Percentiles rank a stretch among this genome's conserved stretches.
Evolutionary conservation across 2,113 vertebrate species (phyloP).

Genomic region (Protomyctophum bolini): DNA sequence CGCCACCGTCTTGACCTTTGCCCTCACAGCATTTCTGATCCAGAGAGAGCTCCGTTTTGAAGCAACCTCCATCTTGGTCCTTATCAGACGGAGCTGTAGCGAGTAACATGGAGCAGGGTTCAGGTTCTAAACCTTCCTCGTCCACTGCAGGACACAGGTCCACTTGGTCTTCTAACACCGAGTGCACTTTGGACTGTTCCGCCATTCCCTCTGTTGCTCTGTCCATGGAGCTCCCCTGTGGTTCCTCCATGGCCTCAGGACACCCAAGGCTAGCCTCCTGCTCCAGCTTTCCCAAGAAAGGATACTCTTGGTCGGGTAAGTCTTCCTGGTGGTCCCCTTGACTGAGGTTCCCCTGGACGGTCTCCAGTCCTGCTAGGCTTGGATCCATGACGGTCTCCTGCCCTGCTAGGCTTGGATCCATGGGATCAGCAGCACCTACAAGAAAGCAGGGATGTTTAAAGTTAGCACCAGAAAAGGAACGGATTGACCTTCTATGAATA

Average conservation of each 20-base stretch:
- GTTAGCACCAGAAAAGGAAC: too few relatives aligned
- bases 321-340: conserved; percentile 8
- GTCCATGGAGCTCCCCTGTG: conserved; percentile 27
- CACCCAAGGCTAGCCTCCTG: conserved; percentile 34
- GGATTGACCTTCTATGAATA: too few relatives aligned
- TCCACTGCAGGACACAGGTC: conserved; percentile 50
- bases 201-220: background rate
- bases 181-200: background rate
- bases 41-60: background rate
- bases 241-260: conserved; percentile 48
- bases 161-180: conserved; percentile 40
- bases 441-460: background rate
- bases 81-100: conserved; percentile 22
- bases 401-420: conserved; percentile 3
- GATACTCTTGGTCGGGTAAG: conserved; percentile 4
- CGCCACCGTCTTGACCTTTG: conserved; percentile 5
- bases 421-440: conserved; percentile 13
- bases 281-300: conserved; percentile 48
- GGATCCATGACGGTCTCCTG: conserved; percentile 45
- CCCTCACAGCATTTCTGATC: conserved; percentile 8
- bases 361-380: conserved; percentile 20
- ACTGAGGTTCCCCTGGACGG: conserved; percentile 27
- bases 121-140: conserved; percentile 24
- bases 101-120: conserved; percentile 37
- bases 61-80: background rate